These are phyloP conservation scores for Eupithecia abbreviata DNA, from an alignment of 2,888 invertebrate genomes.

Conservation along the genomic window DNA sequence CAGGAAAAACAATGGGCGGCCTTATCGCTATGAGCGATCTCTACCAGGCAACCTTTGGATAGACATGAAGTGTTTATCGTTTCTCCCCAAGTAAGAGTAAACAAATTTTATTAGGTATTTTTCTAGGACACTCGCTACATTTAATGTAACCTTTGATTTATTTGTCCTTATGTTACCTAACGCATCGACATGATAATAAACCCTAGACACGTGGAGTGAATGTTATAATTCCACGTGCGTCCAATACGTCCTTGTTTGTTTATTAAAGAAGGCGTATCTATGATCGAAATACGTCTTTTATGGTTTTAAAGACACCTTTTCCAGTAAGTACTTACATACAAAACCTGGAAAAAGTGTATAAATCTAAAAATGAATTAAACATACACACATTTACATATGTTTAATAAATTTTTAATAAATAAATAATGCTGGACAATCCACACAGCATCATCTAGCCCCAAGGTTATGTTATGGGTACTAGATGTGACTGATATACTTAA, in stretches of 20 bases:
- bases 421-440: too few relatives aligned
- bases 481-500: too few relatives aligned
- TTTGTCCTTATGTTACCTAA: slow-evolving; percentile 10
- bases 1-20: too few relatives aligned
- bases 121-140: not conserved
- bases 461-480: too few relatives aligned
- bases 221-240: slow-evolving; percentile 21
- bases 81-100: not conserved
- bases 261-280: not conserved
- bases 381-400: too few relatives aligned
- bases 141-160: not conserved
- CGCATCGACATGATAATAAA: slow-evolving; percentile 14
- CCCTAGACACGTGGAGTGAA: slow-evolving; percentile 18
- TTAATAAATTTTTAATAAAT: too few relatives aligned
- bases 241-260: slow-evolving; percentile 1
- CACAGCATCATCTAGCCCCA: too few relatives aligned
- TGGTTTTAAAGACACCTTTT: not conserved
- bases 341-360: too few relatives aligned
- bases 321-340: not conserved
- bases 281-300: slow-evolving; percentile 1
- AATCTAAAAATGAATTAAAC: too few relatives aligned
- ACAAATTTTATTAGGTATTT: not conserved
- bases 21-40: too few relatives aligned
- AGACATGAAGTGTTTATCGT: not conserved
- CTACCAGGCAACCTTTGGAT: too few relatives aligned